Percentiles rank a stretch among this genome's conserved stretches.
Conservation (phyloP, 2,113 vertebrate genomes). For the Amphiprion ocellaris region DNA sequence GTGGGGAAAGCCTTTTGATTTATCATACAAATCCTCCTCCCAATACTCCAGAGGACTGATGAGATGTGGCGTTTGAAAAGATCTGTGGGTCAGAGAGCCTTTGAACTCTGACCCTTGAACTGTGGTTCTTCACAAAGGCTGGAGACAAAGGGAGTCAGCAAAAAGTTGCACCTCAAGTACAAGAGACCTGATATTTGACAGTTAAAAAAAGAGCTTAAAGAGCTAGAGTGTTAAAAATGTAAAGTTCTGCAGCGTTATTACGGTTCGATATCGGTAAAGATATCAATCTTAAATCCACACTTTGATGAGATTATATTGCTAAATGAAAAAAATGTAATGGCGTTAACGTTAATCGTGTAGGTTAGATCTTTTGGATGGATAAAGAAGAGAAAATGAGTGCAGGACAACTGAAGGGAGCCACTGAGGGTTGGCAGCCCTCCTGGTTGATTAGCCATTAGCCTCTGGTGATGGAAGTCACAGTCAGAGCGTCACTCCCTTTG, state of each 20-base stretch:
- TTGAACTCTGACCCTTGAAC: conserved; percentile 77
- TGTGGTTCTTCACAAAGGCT: conserved; percentile 67
- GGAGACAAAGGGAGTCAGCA: conserved; percentile 57
- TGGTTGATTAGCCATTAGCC: conserved; percentile 81
- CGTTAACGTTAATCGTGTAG: conserved; percentile 17
- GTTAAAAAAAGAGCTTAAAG: neutral
- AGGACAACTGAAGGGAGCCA: conserved; percentile 43
- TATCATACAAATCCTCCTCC: conserved; percentile 75
- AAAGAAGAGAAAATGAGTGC: conserved; percentile 36
- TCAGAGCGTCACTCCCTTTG: conserved; percentile 73
- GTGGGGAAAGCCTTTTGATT: conserved; percentile 61
- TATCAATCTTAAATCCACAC: no score
- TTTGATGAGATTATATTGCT: neutral
- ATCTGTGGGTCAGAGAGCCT: conserved; percentile 76
- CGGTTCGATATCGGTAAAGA: no score
- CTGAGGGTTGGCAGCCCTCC: conserved; percentile 58
- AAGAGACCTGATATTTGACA: conserved; percentile 18
- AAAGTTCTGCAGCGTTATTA: neutral
- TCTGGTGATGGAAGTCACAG: conserved; percentile 73
- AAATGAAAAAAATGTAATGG: conserved; percentile 13
- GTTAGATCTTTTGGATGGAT: conserved; percentile 49
- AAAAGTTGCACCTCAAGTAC: conserved; percentile 51
- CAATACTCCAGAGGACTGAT: conserved; percentile 74
- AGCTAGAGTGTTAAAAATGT: neutral
- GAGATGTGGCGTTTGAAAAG: conserved; percentile 80